phyloP scores from a whole-genome alignment of 2,797 vertebrate species.

The Spinus pinus region DNA sequence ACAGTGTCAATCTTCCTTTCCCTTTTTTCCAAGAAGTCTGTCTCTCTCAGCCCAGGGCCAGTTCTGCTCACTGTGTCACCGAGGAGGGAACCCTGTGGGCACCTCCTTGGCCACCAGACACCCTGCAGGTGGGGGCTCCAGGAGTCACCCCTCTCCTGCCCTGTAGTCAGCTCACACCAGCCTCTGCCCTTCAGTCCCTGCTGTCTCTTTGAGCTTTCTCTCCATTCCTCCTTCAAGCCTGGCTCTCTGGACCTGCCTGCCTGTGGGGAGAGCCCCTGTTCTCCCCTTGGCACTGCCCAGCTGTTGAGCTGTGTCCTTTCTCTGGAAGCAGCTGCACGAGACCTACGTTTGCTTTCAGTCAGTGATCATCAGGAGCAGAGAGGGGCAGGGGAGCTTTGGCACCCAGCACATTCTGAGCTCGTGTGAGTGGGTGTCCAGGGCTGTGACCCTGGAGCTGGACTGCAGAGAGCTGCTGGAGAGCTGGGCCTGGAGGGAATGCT shows the following conservation, averaged over 20 bases:
- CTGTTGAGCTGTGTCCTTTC: neutral
- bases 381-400: neutral
- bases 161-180: accelerated
- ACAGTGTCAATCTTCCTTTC: neutral
- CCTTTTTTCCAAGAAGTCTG: neutral
- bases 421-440: neutral
- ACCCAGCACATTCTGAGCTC: neutral
- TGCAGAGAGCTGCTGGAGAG: neutral
- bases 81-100: neutral
- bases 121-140: neutral
- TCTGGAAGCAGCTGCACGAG: neutral
- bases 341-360: neutral
- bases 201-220: neutral
- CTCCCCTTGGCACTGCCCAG: neutral
- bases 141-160: neutral
- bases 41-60: neutral
- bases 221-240: neutral
- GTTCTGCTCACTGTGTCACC: neutral
- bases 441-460: neutral
- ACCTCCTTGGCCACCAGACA: neutral
- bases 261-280: neutral
- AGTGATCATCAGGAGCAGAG: neutral
- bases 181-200: neutral
- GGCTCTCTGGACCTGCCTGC: neutral
- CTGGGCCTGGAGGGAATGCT: neutral